Conservation (phyloP, 2,888 invertebrate species). For the Mimumesa dahlbomi region DNA sequence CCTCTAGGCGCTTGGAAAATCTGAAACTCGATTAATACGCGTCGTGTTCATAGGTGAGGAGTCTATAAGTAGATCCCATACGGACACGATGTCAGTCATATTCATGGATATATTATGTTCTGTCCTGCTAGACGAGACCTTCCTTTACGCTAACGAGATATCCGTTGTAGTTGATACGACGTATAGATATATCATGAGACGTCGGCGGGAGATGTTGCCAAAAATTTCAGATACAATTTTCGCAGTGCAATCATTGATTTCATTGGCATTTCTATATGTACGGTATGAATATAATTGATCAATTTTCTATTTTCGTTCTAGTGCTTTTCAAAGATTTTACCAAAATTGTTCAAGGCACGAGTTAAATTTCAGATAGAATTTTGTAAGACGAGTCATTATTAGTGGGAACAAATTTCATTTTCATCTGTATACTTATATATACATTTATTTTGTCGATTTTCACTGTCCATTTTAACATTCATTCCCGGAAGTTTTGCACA, state of each 20-base stretch:
- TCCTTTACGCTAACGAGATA: constrained; percentile 73
- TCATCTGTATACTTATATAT: no score
- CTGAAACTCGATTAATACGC: constrained; percentile 78
- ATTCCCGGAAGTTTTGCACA: no score
- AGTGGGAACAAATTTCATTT: no score
- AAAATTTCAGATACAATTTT: constrained; percentile 38
- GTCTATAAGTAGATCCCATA: constrained; percentile 77
- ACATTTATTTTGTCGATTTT: no score
- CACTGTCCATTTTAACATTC: no score
- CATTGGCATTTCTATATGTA: neutral
- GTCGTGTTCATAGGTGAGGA: constrained; percentile 75
- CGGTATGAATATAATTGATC: no score
- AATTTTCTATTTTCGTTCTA: no score
- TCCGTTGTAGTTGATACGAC: constrained; percentile 42
- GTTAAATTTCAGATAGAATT: no score
- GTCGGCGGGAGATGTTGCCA: constrained; percentile 34
- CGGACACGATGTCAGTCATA: constrained; percentile 76
- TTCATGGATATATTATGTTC: constrained; percentile 75
- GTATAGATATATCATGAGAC: constrained; percentile 33
- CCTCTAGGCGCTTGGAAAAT: constrained; percentile 68
- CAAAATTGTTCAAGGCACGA: no score
- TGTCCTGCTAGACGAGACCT: constrained; percentile 60
- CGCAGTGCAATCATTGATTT: neutral
- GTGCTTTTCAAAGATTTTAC: no score
- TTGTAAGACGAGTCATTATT: no score